Conservation (phyloP, 2,113 vertebrate species). For the Cairina moschata region DNA sequence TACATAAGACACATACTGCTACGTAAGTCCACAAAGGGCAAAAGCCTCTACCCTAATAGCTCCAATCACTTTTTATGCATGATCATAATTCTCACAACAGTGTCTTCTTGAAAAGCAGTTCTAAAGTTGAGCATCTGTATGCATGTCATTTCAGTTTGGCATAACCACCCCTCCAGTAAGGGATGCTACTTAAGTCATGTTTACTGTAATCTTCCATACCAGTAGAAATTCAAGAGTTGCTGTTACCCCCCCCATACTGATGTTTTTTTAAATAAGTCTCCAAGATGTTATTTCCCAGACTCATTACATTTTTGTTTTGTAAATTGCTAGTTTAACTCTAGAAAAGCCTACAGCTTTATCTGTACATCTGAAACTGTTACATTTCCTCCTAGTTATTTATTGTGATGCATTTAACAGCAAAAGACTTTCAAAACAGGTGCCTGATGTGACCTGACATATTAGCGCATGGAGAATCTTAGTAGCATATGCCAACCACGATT, state of each 20-base stretch:
- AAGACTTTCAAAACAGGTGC: neutral
- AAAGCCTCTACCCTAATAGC: neutral
- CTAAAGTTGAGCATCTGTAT: neutral
- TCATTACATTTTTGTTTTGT: neutral
- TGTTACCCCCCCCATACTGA: neutral
- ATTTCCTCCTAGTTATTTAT: neutral
- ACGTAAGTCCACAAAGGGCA: neutral
- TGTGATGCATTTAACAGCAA: neutral
- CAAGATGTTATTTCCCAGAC: neutral
- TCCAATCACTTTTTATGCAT: neutral
- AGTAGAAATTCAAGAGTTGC: neutral
- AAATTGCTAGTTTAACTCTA: neutral
- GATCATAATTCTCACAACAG: neutral
- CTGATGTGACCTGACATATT: neutral
- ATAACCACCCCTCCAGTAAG: neutral
- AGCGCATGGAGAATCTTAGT: neutral
- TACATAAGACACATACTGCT: neutral
- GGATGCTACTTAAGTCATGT: neutral
- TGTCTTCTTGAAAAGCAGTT: neutral
- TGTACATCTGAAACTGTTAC: neutral
- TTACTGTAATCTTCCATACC: neutral
- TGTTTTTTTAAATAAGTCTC: neutral
- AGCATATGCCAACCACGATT: neutral
- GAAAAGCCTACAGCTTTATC: neutral
- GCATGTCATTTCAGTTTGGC: neutral